Evolutionary conservation across 2,888 invertebrate species (phyloP), one percentile per base, ranked within the genome.

Genomic region (Leptogaster cylindrica): DNA sequence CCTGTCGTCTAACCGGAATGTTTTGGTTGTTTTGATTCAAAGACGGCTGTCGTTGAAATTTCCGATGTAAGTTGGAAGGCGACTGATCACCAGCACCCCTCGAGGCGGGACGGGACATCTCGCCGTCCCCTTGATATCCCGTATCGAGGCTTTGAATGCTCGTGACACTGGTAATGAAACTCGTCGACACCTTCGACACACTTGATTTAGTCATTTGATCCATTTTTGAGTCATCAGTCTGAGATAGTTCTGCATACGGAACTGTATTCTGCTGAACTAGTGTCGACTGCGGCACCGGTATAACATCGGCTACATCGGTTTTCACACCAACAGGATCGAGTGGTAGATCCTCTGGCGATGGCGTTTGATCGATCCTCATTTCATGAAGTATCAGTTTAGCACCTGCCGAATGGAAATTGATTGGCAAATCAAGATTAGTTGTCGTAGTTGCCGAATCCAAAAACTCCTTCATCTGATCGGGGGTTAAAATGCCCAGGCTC

Each of bases 71-170:
- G 73, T 85, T 85, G 52, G 85, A 81, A 3, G 87, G 86, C 3
- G 90, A 89, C 76, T 89, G 89, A 77, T 92, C 91, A 31, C 90
- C 89, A 14, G 88, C 88, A n/a, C 81, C 81, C 71, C 93, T 86
- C 74, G 93, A 93, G 0, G 90, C 92, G 0, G 93, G 93, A 69
- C 93, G 84, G 20, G 93, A 93, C 87, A 92, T 92, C 82, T 93
- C 93, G 3, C 93, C 93, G 80, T 93, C 93, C 7, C 95, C 95
- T 82, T 94, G 95, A 81, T 95, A 95, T 41, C 96, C 95, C n/a
- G 90, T 91, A 79, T 96, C 95, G 72, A 94, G 84, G 80, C 95
- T 95, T 25, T 92, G 92, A 70, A 93, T 92, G 77, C 93, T 93
- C n/a, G 93, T 93, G 14, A 93, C 90, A 76, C 93, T 92, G 2